Evolutionary conservation across 2,113 vertebrate species (phyloP), one percentile per base, ranked within the genome.

Genomic region (Rhynchopsitta pachyrhyncha): DNA sequence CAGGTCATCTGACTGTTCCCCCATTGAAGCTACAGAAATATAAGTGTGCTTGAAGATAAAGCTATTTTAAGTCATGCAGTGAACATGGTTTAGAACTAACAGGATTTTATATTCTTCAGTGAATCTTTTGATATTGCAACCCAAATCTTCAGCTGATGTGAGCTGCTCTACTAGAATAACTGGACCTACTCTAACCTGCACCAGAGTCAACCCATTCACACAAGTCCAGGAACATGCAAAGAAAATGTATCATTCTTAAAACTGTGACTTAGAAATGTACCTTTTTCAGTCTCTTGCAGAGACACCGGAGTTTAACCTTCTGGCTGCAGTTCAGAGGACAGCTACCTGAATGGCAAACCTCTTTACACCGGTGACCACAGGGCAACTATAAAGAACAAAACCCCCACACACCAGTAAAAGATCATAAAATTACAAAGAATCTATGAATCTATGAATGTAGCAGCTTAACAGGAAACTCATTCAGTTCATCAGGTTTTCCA

Each of bases 251-350:
- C 0, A 1, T 42, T 81, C 42, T 78, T 41, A 60, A 52, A 92
- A 55, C 1, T 27, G 18, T 28, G 88, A 78, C 17, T 82, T 84
- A 42, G 24, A 87, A 90, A 93, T 60, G 78, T 97, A 99, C 99
- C 99, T 99, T 99, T 96, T 98, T 99, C 69, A 99, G 98, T 95
- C 99, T 99, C 93, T 98, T 99, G 97, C 99, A 99, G 70, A 99
- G 98, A 96, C 99, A 99, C 50, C 98, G 98, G 68, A 99, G 96
- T 95, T 99, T 99, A 78, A 99, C 99, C 94, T 98, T 99, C 97
- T 99, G 99, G 86, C 96, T 98, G 96, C 99, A 99, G 70, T 96
- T 98, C 86, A 98, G 97, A 83, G 97, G 98, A 96, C 99, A 99
- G 68, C 92, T 96, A 52, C 98, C 99, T 33, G 98, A 97, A 95